Conservation (phyloP, 2,113 vertebrate genomes). For the Nycticryphes semicollaris region DNA sequence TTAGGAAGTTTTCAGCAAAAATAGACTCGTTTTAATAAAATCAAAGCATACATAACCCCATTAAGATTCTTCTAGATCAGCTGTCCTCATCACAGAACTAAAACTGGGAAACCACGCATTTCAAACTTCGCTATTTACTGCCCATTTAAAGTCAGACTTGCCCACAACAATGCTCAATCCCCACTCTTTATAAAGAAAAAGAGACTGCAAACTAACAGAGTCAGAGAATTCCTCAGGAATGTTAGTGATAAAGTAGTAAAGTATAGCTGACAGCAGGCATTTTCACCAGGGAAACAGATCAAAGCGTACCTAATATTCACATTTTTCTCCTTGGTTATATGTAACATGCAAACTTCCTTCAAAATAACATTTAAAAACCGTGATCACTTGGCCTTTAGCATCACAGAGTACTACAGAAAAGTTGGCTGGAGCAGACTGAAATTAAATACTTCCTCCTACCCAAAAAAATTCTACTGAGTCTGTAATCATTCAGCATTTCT, state of each 20-base stretch:
- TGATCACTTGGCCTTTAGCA: not conserved
- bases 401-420: not conserved
- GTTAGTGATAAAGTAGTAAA: not conserved
- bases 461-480: not conserved
- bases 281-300: not conserved
- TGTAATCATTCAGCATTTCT: conserved; percentile 12
- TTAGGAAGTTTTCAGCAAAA: not conserved
- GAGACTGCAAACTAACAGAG: not conserved
- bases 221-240: not conserved
- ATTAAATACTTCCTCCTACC: conserved; percentile 17
- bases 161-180: not conserved
- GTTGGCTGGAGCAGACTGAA: not conserved
- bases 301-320: not conserved
- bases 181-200: not conserved
- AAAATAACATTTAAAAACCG: conserved; percentile 11
- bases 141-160: not conserved
- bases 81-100: not conserved
- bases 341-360: not conserved
- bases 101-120: not conserved
- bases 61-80: not conserved
- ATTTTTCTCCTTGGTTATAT: not conserved
- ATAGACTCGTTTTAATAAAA: not conserved
- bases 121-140: not conserved
- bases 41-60: not conserved
- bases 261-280: not conserved